Conservation (phyloP, 2,888 invertebrate genomes). For the Operophtera brumata region DNA sequence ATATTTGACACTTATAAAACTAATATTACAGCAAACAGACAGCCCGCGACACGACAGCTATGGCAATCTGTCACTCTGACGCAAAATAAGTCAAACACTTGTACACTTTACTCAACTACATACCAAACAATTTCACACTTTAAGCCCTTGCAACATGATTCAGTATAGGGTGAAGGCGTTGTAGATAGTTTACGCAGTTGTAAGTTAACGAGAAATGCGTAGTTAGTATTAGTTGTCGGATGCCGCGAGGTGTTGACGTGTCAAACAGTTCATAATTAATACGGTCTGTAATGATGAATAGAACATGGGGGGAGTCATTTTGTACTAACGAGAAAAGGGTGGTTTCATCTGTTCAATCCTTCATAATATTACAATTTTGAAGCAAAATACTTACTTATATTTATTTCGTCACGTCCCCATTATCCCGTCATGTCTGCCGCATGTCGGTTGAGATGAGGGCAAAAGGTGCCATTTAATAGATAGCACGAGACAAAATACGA, state of each 20-base stretch:
- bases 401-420: too few relatives aligned
- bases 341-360: background rate
- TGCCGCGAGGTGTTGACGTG: conserved; percentile 20
- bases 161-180: background rate
- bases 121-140: background rate
- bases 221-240: conserved; percentile 3
- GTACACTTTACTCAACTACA: background rate
- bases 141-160: background rate
- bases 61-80: conserved; percentile 15
- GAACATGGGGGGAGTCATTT: conserved; percentile 5
- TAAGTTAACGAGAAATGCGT: conserved; percentile 12
- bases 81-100: conserved; percentile 14
- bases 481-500: too few relatives aligned
- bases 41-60: conserved; percentile 9
- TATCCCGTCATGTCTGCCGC: too few relatives aligned
- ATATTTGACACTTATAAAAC: conserved; percentile 15
- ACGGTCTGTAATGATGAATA: conserved; percentile 10
- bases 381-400: too few relatives aligned
- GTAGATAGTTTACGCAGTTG: conserved; percentile 8
- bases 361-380: too few relatives aligned
- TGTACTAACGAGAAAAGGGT: background rate
- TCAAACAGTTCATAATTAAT: conserved; percentile 14
- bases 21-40: conserved; percentile 14
- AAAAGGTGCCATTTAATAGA: too few relatives aligned
- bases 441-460: too few relatives aligned